Conservation (phyloP, 2,888 invertebrate species). For the Caenorhabditis becei region DNA sequence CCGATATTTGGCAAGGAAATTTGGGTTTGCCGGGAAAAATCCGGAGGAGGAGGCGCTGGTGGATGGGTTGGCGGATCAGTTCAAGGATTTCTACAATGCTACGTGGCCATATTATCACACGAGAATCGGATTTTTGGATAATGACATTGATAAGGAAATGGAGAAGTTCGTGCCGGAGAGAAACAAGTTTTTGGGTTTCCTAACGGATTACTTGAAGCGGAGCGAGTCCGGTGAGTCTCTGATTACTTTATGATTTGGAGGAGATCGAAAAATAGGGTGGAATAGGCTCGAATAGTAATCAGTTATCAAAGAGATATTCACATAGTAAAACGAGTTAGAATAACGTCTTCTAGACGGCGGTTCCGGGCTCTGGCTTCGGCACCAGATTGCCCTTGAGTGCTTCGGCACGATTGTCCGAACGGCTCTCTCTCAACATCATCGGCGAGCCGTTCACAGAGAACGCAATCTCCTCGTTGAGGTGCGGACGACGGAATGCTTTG, state of each 20-base stretch:
- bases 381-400: conserved; percentile 6
- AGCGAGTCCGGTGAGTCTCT: neutral
- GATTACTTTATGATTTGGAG: neutral
- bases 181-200: conserved; percentile 1
- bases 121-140: conserved; percentile 3
- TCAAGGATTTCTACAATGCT: conserved; percentile 62
- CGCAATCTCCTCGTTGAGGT: conserved; percentile 29
- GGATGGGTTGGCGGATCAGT: conserved; percentile 64
- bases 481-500: conserved; percentile 27
- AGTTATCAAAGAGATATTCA: neutral
- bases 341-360: neutral
- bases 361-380: conserved; percentile 16
- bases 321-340: no score
- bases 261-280: neutral
- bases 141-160: conserved; percentile 5
- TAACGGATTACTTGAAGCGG: conserved; percentile 11
- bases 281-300: neutral
- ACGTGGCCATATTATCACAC: conserved; percentile 13
- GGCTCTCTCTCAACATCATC: conserved; percentile 4
- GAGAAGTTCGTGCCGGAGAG: conserved; percentile 12
- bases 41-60: conserved; percentile 61
- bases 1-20: conserved; percentile 60
- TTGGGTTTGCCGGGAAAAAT: conserved; percentile 56
- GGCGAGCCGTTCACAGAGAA: conserved; percentile 53
- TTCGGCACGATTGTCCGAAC: neutral